These are phyloP conservation scores for Orthonyx spaldingii DNA, from an alignment of 2,113 vertebrate species.

Conservation along the genomic window DNA sequence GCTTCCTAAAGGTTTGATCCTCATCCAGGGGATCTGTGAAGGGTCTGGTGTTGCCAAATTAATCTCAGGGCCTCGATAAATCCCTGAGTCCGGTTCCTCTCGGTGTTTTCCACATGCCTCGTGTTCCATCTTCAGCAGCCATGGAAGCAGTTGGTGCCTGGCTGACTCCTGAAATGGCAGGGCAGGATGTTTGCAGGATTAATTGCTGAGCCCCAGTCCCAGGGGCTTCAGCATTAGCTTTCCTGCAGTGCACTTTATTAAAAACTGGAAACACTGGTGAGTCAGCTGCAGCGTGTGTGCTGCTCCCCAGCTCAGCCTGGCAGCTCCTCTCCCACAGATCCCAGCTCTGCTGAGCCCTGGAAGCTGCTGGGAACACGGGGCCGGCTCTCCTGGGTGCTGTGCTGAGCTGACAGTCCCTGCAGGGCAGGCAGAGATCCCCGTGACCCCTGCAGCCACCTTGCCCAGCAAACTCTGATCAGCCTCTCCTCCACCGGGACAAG, in stretches of 20 bases:
- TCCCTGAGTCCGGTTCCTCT: not conserved
- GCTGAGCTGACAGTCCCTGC: not conserved
- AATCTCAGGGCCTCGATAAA: not conserved
- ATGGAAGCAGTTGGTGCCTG: not conserved
- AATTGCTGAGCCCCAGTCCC: not conserved
- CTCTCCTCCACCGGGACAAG: not conserved
- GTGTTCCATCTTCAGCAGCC: not conserved
- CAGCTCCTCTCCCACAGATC: not conserved
- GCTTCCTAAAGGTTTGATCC: not conserved
- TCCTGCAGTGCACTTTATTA: slow-evolving; percentile 21
- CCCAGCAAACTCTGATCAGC: not conserved
- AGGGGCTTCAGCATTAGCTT: not conserved
- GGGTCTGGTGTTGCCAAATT: not conserved
- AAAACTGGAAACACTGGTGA: not conserved
- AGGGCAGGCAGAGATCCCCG: not conserved
- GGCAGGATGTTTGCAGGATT: not conserved
- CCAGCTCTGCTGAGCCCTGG: not conserved
- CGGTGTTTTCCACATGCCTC: not conserved
- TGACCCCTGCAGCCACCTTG: no score
- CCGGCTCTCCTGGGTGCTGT: not conserved
- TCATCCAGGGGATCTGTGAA: not conserved
- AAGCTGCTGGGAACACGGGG: not conserved
- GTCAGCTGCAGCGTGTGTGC: not conserved
- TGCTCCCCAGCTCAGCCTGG: not conserved
- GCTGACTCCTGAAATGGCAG: not conserved